Percentiles rank a stretch among this genome's conserved stretches.
Conservation (phyloP, 2,888 invertebrate species). For the Pyrrhia umbra region DNA sequence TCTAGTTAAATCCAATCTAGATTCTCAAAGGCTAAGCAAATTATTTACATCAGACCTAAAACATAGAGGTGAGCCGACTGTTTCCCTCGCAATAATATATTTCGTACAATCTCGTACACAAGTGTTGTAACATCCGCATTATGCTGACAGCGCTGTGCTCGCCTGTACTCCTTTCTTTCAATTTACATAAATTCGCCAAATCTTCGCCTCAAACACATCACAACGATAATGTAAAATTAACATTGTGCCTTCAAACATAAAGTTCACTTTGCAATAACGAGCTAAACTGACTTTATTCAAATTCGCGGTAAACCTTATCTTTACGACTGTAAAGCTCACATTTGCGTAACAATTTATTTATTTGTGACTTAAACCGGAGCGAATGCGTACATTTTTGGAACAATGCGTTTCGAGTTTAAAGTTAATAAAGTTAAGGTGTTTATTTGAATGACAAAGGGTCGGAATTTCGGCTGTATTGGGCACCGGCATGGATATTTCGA, state of each 20-base stretch:
- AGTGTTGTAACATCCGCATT: conserved; percentile 27
- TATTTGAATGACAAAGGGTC: conserved; percentile 43
- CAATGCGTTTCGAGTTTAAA: conserved; percentile 36
- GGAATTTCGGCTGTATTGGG: conserved; percentile 31
- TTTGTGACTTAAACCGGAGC: conserved; percentile 18
- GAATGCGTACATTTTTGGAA: conserved; percentile 45
- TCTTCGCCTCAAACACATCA: conserved; percentile 15
- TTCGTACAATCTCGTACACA: conserved; percentile 14
- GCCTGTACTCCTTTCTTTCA: conserved; percentile 33
- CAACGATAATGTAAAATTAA: background rate
- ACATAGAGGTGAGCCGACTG: background rate
- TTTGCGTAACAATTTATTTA: conserved; percentile 23
- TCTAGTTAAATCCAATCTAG: too few species aligned
- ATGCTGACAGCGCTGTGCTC: conserved; percentile 35
- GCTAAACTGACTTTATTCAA: background rate
- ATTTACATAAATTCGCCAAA: conserved; percentile 55
- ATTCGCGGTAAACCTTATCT: conserved; percentile 11
- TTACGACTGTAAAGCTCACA: conserved; percentile 26
- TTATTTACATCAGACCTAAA: background rate
- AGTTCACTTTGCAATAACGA: conserved; percentile 9
- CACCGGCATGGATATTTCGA: conserved; percentile 36
- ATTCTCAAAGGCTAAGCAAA: background rate
- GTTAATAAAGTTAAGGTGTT: conserved; percentile 29
- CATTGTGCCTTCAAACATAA: rapidly evolving
- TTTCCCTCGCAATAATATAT: background rate